Evolutionary conservation across 2,888 invertebrate species (phyloP).

Genomic region (Zygaena filipendulae): DNA sequence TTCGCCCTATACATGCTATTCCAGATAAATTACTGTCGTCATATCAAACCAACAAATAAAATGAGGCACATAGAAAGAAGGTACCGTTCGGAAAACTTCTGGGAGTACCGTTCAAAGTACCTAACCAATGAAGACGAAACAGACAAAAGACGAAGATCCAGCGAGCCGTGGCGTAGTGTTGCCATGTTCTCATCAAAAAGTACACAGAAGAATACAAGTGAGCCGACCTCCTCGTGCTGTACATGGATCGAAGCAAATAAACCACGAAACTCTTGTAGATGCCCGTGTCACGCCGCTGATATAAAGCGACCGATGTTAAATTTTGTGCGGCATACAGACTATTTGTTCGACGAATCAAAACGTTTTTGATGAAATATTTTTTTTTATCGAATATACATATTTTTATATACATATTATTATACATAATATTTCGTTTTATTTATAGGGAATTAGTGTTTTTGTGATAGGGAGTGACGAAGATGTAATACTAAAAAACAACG

Average conservation of each 20-base stretch:
- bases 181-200: constrained; percentile 13
- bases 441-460: too few relatives aligned
- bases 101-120: constrained; percentile 19
- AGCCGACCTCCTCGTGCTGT: too few relatives aligned
- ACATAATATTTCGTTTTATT: too few relatives aligned
- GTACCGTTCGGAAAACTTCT: constrained; percentile 23
- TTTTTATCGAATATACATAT: too few relatives aligned
- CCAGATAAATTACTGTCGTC: too few relatives aligned
- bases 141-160: constrained; percentile 17
- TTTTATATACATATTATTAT: too few relatives aligned
- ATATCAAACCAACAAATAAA: too few relatives aligned
- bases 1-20: too few relatives aligned
- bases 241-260: too few relatives aligned
- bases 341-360: constrained; percentile 26
- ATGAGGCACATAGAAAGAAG: constrained; percentile 17
- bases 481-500: constrained; percentile 21
- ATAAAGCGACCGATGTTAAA: constrained; percentile 43
- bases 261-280: too few relatives aligned
- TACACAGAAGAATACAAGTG: not conserved
- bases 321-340: constrained; percentile 39
- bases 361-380: not conserved
- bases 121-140: not conserved
- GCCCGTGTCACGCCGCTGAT: too few relatives aligned
- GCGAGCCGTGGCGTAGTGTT: constrained; percentile 28
- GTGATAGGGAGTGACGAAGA: constrained; percentile 1